Evolutionary conservation across 2,113 vertebrate genomes (phyloP).

Genomic region (Rhynchomys soricoides): DNA sequence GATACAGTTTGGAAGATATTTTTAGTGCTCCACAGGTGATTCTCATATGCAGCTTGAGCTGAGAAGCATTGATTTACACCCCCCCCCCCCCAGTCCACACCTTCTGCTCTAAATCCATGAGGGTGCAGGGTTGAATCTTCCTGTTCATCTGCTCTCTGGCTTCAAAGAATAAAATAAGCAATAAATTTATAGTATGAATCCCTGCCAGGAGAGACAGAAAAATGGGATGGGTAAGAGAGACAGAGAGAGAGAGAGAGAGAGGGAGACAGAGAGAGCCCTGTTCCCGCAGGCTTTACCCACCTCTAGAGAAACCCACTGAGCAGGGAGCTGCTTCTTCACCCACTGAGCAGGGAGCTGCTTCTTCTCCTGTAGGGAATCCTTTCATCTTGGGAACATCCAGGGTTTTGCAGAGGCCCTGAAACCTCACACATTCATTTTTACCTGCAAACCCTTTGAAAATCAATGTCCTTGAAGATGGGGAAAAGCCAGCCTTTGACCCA

Average conservation of each 20-base stretch:
- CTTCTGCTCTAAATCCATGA: conserved; percentile 44
- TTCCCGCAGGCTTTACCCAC: not conserved
- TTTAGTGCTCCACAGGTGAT: conserved; percentile 55
- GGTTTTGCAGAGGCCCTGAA: not conserved
- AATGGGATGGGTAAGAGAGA: not conserved
- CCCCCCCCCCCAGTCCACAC: not conserved
- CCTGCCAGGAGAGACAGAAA: conserved; percentile 12
- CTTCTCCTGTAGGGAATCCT: not conserved
- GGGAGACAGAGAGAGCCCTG: no score
- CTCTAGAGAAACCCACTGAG: not conserved
- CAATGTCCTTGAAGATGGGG: not conserved
- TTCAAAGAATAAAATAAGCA: conserved; percentile 44
- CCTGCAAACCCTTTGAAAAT: conserved; percentile 13
- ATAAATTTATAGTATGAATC: conserved; percentile 46
- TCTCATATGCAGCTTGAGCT: not conserved
- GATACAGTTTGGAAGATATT: not conserved
- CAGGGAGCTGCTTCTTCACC: not conserved
- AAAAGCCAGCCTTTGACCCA: not conserved
- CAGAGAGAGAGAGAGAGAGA: no score
- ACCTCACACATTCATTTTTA: not conserved
- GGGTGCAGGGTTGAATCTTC: not conserved
- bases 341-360: not conserved
- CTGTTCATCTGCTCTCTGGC: conserved; percentile 15
- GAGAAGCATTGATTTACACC: conserved; percentile 36
- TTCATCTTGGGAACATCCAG: not conserved